These are phyloP conservation scores for Alitta virens DNA, from an alignment of 2,888 invertebrate genomes.

Conservation along the genomic window DNA sequence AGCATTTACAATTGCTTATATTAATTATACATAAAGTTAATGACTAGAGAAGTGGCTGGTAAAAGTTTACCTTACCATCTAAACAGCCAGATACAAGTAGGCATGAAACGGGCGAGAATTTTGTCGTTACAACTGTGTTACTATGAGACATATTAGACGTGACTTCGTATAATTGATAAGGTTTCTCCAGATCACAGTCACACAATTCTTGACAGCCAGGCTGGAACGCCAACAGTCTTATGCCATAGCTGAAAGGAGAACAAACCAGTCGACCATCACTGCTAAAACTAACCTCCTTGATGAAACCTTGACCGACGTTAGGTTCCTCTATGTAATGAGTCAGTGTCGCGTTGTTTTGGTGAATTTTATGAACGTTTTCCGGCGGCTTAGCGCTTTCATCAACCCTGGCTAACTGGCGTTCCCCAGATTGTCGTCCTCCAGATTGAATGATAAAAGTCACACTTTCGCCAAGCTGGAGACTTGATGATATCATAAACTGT, in stretches of 20 bases:
- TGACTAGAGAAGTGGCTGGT: constrained; percentile 67
- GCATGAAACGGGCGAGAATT: constrained; percentile 84
- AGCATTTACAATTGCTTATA: too few species aligned
- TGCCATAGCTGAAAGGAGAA: constrained; percentile 84
- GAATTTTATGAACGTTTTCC: constrained; percentile 53
- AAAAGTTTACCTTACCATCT: constrained; percentile 84
- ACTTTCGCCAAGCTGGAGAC: too few species aligned
- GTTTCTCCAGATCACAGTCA: constrained; percentile 64
- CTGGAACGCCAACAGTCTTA: constrained; percentile 80
- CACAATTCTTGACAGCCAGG: constrained; percentile 76
- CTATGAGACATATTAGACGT: constrained; percentile 73
- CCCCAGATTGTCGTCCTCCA: neutral
- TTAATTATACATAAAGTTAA: too few species aligned
- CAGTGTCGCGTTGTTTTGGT: constrained; percentile 74
- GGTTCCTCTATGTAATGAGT: constrained; percentile 83
- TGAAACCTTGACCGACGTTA: constrained; percentile 85
- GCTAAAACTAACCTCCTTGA: constrained; percentile 89
- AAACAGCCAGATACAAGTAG: constrained; percentile 87
- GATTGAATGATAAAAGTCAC: constrained; percentile 8
- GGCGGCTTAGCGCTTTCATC: too few species aligned
- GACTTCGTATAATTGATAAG: constrained; percentile 66
- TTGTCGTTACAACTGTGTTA: constrained; percentile 83
- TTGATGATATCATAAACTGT: too few species aligned
- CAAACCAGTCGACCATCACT: constrained; percentile 85
- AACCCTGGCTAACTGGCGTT: constrained; percentile 6